Base-by-base conservation (phyloP, 64 coral and sea anemone genomes). In the Stylophora pistillata region DNA sequence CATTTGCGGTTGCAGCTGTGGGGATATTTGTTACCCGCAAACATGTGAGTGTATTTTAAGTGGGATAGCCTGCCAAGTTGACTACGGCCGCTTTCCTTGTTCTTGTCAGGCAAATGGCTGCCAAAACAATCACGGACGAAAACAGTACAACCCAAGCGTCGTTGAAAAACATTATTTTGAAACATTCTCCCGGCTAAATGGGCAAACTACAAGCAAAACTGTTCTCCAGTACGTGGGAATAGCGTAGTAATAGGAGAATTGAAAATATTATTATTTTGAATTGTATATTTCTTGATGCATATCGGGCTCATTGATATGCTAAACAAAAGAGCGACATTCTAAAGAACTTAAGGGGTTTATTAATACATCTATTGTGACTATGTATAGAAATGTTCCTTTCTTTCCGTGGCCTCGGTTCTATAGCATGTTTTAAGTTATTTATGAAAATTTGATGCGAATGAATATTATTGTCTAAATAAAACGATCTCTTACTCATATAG, bases 51-150 rank as follows among this genome's bases (percentile, higher is more conserved):
- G 95, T 73, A 87, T 85, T 61, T 81, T 93, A 15, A 97, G 93
- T 90, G 95, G 95, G 16, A 93, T 97, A 15, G 95, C 81, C 16
- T 97, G 95, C 72, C 95, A 97, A 78, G 95, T 97, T 7, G 95
- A 97, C 81, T 97, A 97, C 70, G 95, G 95, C 7, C 86, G 89
- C n/a, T 97, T 93, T 78, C 95, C 95, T 9, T 97, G 95, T 72
- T 97, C 95, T 6, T 97, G 95, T 76, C 80, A 73, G 20, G 72
- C 83, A 20, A 89, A 93, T 73, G 79, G 76, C 23, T 97, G 95
- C 41, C 86, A 97, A 34, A 97, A 97, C 55, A 58, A 71, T 28
- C 89, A 97, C 16, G 95, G 95, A 15, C 86, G 95, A 89, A 97
- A 88, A 90, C 95, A 97, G 15, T 97, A 97, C 71, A 92, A 97